Evolutionary conservation across 2,113 vertebrate species (phyloP), one percentile per base, ranked within the genome.

Genomic region (Anarrhichthys ocellatus): DNA sequence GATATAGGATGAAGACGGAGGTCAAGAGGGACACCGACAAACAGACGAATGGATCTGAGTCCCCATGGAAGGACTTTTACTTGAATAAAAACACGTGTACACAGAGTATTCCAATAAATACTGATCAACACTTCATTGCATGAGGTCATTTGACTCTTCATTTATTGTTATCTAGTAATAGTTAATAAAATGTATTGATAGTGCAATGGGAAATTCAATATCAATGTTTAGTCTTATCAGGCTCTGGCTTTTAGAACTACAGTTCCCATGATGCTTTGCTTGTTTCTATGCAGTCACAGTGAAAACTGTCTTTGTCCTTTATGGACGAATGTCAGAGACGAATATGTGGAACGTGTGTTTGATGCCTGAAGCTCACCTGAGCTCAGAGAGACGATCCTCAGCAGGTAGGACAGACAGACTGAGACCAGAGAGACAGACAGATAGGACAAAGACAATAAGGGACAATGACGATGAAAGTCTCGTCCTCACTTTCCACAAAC

Each of bases 361-460:
- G 8, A 40, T 40, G 38, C 9, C 38, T 40, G 9, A 4, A 29
- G 93, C 95, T 95, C 92, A 93, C 88, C 87, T 90, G 80, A 36
- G 62, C 76, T 84, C 78, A 78, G 78, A 64, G 80, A 15, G 38
- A 71, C 78, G 46, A 22, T 64, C 76, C 83, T 89, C 86, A 52
- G 40, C 84, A 83, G 78, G 83, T 80, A 90, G 89, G 86, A 87
- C 83, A 78, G 89, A 85, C 70, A 92, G 81, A 72, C 87, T 94
- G 87, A 90, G 79, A 32, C 48, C 29, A 72, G 79, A 61, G 13
- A 73, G 22, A 52, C 22, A 27, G n/a, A 29, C 42, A 56, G 29
- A 22, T 34, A 17, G 8, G 61, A 48, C 3, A 50, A 6, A 42
- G 22, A 40, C 10, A 34, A 4, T 27, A 0, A 36, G 50, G 13